Base-by-base conservation (phyloP, 2,797 vertebrate species). In the Merluccius polli region DNA sequence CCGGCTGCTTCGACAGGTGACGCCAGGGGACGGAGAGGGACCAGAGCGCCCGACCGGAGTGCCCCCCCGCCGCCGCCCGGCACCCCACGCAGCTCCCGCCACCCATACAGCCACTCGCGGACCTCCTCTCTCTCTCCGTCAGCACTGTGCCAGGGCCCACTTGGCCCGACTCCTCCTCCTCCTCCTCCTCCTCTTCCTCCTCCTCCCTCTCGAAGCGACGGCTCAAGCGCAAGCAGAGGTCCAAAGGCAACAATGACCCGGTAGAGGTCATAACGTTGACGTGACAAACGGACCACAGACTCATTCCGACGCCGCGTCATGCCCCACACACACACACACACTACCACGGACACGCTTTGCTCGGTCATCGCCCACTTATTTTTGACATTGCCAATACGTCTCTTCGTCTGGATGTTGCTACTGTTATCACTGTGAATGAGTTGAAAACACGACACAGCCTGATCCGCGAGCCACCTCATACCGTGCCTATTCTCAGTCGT, bases 1-100 rank as follows among this genome's bases (percentile, higher is more conserved):
- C 94, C 0, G 89, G 95, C 76, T 97, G 95, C 89, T 97, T 96
- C 30, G 94, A 97, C 76, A 94, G 93, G 89, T 96, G 95, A 95
- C 91, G 90, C 94, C 93, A 92, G 87, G 81, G 83, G 91, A 90
- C 87, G 87, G 88, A 88, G 91, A 91, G 90, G 75, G 92, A 92
- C 52, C 78, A 36, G 77, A 86, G 81, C 79, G 78, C 88, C 32
- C 63, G 15, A 29, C 41, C 71, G 85, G 91, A 90, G 79, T 73
- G 79, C 41, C 1, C 41, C 48, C 18, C 48, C 7, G 6, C 21
- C n/a, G n/a, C n/a, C n/a, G n/a, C n/a, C n/a, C n/a, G n/a, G 74
- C 82, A 87, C 73, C 86, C 83, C 0, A 59, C 85, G 71, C 85
- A 82, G 29, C 76, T 87, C 73, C 87, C 85, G 2, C 79, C 84